phyloP scores from a whole-genome alignment of 2,888 invertebrate genomes.

The Sphaeridia pumilis region DNA sequence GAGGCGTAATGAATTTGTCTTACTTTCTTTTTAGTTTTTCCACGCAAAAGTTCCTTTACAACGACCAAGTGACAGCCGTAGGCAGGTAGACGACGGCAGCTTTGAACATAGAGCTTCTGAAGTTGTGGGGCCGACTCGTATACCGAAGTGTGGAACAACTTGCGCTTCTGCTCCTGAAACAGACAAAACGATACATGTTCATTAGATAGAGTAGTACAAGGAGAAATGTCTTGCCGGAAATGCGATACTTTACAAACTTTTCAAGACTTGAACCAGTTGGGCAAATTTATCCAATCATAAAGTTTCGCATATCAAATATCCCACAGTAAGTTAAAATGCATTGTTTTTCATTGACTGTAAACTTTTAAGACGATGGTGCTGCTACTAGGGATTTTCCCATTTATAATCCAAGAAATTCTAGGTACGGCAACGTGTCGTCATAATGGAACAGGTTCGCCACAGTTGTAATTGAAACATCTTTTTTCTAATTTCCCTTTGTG shows the following conservation, averaged over 20 bases:
- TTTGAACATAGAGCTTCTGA: slow-evolving; percentile 52
- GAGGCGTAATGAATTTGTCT: background rate
- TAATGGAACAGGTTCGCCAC: too few relatives aligned
- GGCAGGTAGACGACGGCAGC: slow-evolving; percentile 50
- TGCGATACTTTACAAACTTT: slow-evolving; percentile 3
- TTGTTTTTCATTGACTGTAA: too few relatives aligned
- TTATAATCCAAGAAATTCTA: background rate
- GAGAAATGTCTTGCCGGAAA: background rate
- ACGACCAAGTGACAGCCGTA: slow-evolving; percentile 51
- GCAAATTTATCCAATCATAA: too few relatives aligned
- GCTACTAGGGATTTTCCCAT: too few relatives aligned
- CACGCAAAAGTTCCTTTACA: slow-evolving; percentile 50
- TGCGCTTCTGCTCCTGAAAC: slow-evolving; percentile 50
- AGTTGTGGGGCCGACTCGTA: slow-evolving; percentile 52
- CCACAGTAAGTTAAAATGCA: background rate
- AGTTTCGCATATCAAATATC: too few relatives aligned
- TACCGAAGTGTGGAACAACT: slow-evolving; percentile 51
- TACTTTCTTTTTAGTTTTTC: slow-evolving; percentile 51
- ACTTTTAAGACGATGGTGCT: too few relatives aligned
- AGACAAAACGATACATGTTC: slow-evolving; percentile 8
- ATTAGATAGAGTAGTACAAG: too few relatives aligned
- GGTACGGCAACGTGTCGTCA: too few relatives aligned
- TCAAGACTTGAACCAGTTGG: too few relatives aligned
- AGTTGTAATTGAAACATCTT: background rate
- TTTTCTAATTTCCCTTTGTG: background rate